These are phyloP conservation scores for Capitulum mitella DNA, from an alignment of 2,888 invertebrate species.

Conservation along the genomic window DNA sequence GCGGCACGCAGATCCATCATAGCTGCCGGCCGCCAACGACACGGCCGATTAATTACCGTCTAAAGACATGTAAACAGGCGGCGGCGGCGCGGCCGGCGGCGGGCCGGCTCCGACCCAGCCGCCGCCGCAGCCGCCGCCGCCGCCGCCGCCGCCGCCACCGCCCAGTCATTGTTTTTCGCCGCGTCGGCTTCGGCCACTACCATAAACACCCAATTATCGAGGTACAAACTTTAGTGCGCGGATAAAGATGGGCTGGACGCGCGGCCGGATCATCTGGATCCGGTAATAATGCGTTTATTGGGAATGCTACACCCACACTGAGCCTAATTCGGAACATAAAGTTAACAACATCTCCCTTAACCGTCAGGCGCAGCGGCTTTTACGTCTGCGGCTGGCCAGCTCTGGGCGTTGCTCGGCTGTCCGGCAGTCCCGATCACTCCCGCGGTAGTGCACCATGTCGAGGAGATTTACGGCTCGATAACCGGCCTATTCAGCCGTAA, in stretches of 20 bases:
- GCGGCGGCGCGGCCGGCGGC: neutral
- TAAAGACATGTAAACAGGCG: conserved; percentile 14
- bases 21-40: neutral
- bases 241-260: neutral
- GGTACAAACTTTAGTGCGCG: neutral
- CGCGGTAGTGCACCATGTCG: neutral
- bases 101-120: too few relatives aligned
- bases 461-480: neutral
- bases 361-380: neutral
- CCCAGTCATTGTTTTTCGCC: neutral
- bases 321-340: conserved; percentile 18
- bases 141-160: neutral
- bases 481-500: neutral
- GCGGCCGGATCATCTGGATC: neutral
- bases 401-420: neutral
- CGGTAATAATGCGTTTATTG: conserved; percentile 16
- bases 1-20: conserved; percentile 1
- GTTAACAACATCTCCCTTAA: neutral
- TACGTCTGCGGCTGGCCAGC: neutral
- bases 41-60: conserved; percentile 2
- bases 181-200: too few relatives aligned
- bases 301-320: neutral
- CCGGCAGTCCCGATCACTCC: neutral
- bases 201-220: conserved; percentile 20
- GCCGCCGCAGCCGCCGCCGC: neutral